phyloP scores from a whole-genome alignment of 2,797 vertebrate genomes.

The Sebastolobus alascanus region DNA sequence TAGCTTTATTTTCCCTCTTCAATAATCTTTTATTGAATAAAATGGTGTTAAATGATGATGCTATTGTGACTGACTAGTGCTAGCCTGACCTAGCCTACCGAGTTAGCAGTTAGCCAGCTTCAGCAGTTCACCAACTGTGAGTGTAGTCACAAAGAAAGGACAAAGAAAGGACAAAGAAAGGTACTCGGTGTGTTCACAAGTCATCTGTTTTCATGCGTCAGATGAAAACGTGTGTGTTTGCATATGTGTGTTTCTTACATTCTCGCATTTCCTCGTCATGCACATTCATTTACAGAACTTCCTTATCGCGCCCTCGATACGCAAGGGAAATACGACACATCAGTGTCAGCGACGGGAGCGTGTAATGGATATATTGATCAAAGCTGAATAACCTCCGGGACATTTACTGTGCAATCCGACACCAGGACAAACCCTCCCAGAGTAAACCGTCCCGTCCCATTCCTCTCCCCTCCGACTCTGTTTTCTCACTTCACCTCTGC shows the following conservation, averaged over 20 bases:
- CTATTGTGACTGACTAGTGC: neutral
- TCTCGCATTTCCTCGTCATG: neutral
- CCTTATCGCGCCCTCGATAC: conserved; percentile 15
- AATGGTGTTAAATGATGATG: no score
- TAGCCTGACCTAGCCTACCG: no score
- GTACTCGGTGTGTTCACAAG: conserved; percentile 1
- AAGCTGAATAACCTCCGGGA: conserved; percentile 54
- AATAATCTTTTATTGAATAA: no score
- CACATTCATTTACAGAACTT: conserved; percentile 15
- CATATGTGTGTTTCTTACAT: neutral
- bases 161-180: neutral
- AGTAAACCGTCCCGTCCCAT: conserved; percentile 26
- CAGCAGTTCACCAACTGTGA: neutral
- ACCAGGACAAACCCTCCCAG: conserved; percentile 34
- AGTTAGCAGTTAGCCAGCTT: neutral
- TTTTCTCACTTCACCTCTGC: conserved; percentile 60
- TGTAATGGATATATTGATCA: conserved; percentile 56
- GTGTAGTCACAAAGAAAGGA: no score
- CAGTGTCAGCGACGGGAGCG: neutral
- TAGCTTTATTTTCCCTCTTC: rapidly evolving
- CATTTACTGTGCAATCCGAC: conserved; percentile 47
- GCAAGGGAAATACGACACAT: neutral
- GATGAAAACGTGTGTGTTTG: conserved; percentile 8
- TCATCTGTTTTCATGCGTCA: neutral
- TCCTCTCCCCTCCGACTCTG: conserved; percentile 17